Evolutionary conservation across 1,140 invertebrate species (phyloP).

Genomic region (Manduca sexta): DNA sequence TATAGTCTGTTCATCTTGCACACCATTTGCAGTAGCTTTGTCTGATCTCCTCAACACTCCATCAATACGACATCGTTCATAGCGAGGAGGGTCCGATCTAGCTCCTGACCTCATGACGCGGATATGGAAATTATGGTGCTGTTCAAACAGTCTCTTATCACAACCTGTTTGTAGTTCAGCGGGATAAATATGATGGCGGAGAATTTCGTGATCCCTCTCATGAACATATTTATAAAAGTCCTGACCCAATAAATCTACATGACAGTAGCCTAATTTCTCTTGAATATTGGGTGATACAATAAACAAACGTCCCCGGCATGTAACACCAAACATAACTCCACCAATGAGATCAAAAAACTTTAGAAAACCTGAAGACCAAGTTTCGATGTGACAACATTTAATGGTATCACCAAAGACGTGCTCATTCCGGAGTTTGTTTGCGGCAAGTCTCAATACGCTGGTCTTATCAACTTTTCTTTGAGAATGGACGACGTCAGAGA

Average conservation of each 20-base stretch:
- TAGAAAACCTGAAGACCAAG: slow-evolving; percentile 63
- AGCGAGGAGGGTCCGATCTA: slow-evolving; percentile 79
- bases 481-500: slow-evolving; percentile 88
- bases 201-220: slow-evolving; percentile 83
- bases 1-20: slow-evolving; percentile 71
- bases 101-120: slow-evolving; percentile 78
- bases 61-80: slow-evolving; percentile 79
- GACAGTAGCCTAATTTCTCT: slow-evolving; percentile 86
- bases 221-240: slow-evolving; percentile 87
- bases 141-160: slow-evolving; percentile 50
- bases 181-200: slow-evolving; percentile 82
- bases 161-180: slow-evolving; percentile 62
- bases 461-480: slow-evolving; percentile 92
- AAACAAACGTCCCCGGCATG: slow-evolving; percentile 87
- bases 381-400: slow-evolving; percentile 58
- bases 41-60: slow-evolving; percentile 74
- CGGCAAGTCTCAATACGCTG: slow-evolving; percentile 88
- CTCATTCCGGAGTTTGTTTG: slow-evolving; percentile 81
- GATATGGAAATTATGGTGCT: slow-evolving; percentile 73
- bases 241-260: slow-evolving; percentile 91
- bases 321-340: slow-evolving; percentile 87
- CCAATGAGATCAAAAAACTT: slow-evolving; percentile 75
- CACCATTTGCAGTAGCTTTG: slow-evolving; percentile 59
- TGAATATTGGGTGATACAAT: slow-evolving; percentile 91
- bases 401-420: slow-evolving; percentile 74